These are phyloP conservation scores for Syngnathus floridae DNA, from an alignment of 2,113 vertebrate species.

Conservation along the genomic window DNA sequence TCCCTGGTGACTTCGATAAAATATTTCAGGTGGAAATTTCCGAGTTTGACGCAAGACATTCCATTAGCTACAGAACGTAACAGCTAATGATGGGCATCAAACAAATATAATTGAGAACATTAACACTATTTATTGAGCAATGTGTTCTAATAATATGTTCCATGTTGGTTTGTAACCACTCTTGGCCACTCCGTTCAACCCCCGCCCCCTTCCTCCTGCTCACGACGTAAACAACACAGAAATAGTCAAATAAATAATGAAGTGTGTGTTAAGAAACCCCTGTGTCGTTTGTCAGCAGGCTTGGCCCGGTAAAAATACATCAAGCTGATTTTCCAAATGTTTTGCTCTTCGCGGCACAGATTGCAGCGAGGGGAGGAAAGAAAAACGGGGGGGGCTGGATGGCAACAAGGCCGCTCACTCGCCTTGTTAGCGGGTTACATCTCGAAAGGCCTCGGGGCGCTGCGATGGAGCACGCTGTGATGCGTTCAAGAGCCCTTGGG, in stretches of 20 bases:
- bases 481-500: conserved; percentile 28
- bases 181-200: conserved; percentile 9
- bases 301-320: conserved; percentile 78
- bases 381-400: conserved; percentile 57
- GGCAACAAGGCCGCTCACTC: conserved; percentile 58
- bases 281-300: conserved; percentile 76
- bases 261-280: conserved; percentile 73
- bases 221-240: conserved; percentile 28
- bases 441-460: conserved; percentile 64
- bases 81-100: too few species aligned
- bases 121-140: too few species aligned
- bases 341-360: conserved; percentile 79
- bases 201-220: conserved; percentile 29
- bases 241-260: conserved; percentile 63
- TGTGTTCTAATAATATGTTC: not conserved
- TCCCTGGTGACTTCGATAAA: too few species aligned
- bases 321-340: conserved; percentile 83
- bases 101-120: too few species aligned
- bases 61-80: too few species aligned
- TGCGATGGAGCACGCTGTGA: conserved; percentile 47
- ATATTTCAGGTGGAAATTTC: too few species aligned
- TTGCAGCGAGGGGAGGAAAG: conserved; percentile 66
- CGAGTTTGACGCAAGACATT: too few species aligned
- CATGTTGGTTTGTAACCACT: not conserved
- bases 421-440: conserved; percentile 75